A percentile compares a stretch with the other conserved stretches of the same genome.
Conservation (phyloP, 35 echinoderm and acorn worm genomes). For the Heliocidaris tuberculata region DNA sequence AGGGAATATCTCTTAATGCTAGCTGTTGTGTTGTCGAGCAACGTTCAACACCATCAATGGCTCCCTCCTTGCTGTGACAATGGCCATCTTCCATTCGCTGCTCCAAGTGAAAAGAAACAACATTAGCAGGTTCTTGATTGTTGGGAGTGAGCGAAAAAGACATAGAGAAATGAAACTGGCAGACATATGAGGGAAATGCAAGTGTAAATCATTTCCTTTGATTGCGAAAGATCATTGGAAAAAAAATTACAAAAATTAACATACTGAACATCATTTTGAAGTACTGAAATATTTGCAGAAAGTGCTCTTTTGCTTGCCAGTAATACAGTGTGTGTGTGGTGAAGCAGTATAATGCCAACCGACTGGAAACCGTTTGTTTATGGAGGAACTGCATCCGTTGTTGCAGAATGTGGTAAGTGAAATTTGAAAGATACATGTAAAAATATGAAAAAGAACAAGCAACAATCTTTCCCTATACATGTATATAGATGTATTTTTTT, state of each 20-base stretch:
- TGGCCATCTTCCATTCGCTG: not conserved
- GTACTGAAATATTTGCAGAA: not conserved
- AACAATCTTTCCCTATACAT: not conserved
- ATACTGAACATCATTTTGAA: not conserved
- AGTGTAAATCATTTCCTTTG: not conserved
- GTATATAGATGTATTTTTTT: not conserved
- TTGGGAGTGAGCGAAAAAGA: slow-evolving; percentile 33
- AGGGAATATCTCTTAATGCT: not conserved
- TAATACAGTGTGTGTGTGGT: not conserved
- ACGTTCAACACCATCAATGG: slow-evolving; percentile 5
- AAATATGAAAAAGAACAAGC: too few species aligned
- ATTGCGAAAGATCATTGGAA: not conserved
- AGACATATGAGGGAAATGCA: not conserved
- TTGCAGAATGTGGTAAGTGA: slow-evolving; percentile 90
- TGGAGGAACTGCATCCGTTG: slow-evolving; percentile 85
- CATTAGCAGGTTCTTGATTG: not conserved
- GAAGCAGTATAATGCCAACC: not conserved
- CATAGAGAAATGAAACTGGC: slow-evolving; percentile 34
- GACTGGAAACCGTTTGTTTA: slow-evolving; percentile 97
- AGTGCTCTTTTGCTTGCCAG: not conserved
- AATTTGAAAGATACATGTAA: not conserved
- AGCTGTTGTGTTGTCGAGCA: not conserved
- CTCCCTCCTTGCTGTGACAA: not conserved
- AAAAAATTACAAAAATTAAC: too few species aligned
- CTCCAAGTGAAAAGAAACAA: slow-evolving; percentile 5